Evolutionary conservation across 2,888 invertebrate genomes (phyloP), one percentile per base, ranked within the genome.

Genomic region (Syrista parreyssii): DNA sequence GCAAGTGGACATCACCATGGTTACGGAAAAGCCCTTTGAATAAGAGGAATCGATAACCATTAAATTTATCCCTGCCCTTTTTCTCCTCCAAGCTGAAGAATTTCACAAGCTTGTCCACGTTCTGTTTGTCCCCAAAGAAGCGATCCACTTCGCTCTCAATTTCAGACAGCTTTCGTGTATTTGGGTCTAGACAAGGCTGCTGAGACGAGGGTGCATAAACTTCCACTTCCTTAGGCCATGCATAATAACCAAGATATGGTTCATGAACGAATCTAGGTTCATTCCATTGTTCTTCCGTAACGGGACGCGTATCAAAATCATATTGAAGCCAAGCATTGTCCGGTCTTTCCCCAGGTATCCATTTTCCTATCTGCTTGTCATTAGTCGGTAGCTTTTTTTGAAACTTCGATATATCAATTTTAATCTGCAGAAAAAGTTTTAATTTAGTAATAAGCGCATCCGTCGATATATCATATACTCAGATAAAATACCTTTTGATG

Each of bases 11-110:
- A 83, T 94, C 94, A 32, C 97, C 97, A 92, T 94, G 96, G 86
- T 96, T 96, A 12, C 96, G 93, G 92, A 97, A 97, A 32, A 98
- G 88, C 79, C 95, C 96, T 93, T 96, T 96, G 88, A 97, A 97
- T 79, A 97, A 91, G 15, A 93, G 92, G 90, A 95, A 96, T 75
- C 95, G 92, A 74, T 93, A 93, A 1, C 93, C 93, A 85, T 94
- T 95, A 89, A 97, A 97, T 88, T 95, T 95, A 88, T 97, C 97
- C 80, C 94, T 95, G 34, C 96, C 97, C 87, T 97, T 97, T 89
- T 96, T 96, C 87, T 97, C 97, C 88, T 98, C 98, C 74, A 97
- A 92, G 0, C 96, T 95, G 80, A 96, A 93, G 91, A 94, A 96
- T 15, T 93, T 92, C 1, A 97, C 93, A 15, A 98, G 92, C 81